phyloP scores from a whole-genome alignment of 2,113 vertebrate genomes.

The Silurus meridionalis region DNA sequence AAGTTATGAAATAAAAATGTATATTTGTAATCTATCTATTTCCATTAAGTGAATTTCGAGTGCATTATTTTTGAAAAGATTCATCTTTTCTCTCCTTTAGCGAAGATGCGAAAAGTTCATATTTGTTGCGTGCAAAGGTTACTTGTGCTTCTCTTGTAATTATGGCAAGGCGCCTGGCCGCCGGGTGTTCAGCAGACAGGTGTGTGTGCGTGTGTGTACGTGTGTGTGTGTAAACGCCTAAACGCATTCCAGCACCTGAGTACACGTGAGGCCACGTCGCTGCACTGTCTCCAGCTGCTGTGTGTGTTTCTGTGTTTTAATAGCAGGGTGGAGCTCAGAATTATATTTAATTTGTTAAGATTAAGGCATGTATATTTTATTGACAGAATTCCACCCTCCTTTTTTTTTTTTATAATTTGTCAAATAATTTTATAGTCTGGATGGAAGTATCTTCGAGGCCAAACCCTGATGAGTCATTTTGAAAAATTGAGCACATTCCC shows the following conservation, averaged over 20 bases:
- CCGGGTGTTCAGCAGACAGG: slow-evolving; percentile 72
- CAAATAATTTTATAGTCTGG: not conserved
- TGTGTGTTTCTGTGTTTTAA: slow-evolving; percentile 14
- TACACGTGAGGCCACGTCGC: not conserved
- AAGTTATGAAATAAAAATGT: too few relatives aligned
- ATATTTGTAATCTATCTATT: too few relatives aligned
- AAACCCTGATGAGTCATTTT: slow-evolving; percentile 4
- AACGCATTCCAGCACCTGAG: slow-evolving; percentile 22
- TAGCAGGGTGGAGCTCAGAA: slow-evolving; percentile 10
- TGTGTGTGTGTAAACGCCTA: slow-evolving; percentile 36
- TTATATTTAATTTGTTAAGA: slow-evolving; percentile 15
- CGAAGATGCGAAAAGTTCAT: slow-evolving; percentile 64
- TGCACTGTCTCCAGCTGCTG: not conserved
- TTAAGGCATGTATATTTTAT: slow-evolving; percentile 16
- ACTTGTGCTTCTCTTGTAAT: slow-evolving; percentile 63
- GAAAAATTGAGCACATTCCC: not conserved
- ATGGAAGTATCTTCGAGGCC: not conserved
- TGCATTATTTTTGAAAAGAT: too few relatives aligned
- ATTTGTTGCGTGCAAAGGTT: slow-evolving; percentile 70
- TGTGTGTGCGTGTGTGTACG: slow-evolving; percentile 66
- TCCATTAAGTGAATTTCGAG: too few relatives aligned
- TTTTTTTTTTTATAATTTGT: not conserved
- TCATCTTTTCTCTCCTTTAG: slow-evolving; percentile 3
- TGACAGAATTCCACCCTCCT: not conserved
- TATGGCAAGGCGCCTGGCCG: slow-evolving; percentile 65